Evolutionary conservation across 2,113 vertebrate species (phyloP).

Genomic region (Rhinoderma darwinii): DNA sequence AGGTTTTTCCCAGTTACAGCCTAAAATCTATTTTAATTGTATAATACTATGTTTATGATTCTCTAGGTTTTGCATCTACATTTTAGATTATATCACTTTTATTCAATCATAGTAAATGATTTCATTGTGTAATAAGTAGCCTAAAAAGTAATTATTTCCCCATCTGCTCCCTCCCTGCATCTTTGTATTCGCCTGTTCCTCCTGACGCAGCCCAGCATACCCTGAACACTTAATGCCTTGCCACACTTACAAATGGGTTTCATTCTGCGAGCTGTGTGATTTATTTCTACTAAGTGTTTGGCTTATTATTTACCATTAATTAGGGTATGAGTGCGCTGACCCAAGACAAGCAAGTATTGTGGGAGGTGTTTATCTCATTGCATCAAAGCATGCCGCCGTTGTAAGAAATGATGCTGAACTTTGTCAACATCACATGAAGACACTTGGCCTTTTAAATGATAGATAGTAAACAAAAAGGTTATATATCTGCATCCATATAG

Average conservation of each 20-base stretch:
- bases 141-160: conserved; percentile 59
- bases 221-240: conserved; percentile 57
- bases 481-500: not conserved
- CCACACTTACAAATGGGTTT: conserved; percentile 59
- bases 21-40: not conserved
- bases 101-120: conserved; percentile 20
- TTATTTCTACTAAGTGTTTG: conserved; percentile 56
- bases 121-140: conserved; percentile 35
- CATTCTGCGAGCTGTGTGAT: conserved; percentile 50
- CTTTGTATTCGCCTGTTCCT: conserved; percentile 39
- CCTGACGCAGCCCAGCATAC: conserved; percentile 18
- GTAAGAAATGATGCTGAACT: conserved; percentile 32
- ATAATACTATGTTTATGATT: not conserved
- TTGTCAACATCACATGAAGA: conserved; percentile 3
- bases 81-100: conserved; percentile 21
- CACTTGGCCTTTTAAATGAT: conserved; percentile 25
- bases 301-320: conserved; percentile 60
- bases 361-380: conserved; percentile 41
- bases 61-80: not conserved
- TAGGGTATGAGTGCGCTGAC: conserved; percentile 44
- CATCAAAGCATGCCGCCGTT: not conserved
- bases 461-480: not conserved
- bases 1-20: not conserved
- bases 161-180: conserved; percentile 58
- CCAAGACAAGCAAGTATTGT: conserved; percentile 23